Percentiles rank a stretch among this genome's conserved stretches.
Conservation (phyloP, 2,888 invertebrate species). For the Tanypteryx hageni region DNA sequence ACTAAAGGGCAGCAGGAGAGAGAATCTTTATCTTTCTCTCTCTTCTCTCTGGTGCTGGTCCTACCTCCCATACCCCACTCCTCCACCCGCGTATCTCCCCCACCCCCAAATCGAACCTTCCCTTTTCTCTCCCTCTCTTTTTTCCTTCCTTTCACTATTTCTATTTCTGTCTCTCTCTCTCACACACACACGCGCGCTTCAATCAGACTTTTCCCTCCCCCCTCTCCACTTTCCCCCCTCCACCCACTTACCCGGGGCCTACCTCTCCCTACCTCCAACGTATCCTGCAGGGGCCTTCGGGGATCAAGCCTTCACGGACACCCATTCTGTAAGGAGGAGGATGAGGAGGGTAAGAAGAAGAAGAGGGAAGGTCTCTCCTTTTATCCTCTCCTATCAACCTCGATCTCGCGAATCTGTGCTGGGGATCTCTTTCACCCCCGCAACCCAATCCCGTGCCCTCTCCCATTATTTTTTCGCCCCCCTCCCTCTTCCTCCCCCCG, state of each 20-base stretch:
- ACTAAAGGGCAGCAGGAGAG: not conserved
- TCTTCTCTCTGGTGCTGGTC: not conserved
- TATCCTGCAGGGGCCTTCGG: not conserved
- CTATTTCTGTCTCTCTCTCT: not conserved
- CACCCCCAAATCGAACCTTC: conserved; percentile 12
- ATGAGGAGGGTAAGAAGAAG: not conserved
- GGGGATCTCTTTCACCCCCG: conserved; percentile 59
- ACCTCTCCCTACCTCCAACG: not conserved
- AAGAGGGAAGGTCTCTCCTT: not conserved
- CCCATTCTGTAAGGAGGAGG: conserved; percentile 17
- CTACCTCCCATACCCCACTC: not conserved
- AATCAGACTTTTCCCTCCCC: conserved; percentile 45
- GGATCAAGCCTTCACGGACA: conserved; percentile 57
- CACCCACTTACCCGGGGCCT: not conserved
- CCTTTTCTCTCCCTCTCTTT: not conserved
- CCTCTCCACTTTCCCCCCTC: too few relatives aligned
- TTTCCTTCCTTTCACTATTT: not conserved
- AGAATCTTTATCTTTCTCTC: conserved; percentile 38
- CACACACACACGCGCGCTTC: conserved; percentile 21
- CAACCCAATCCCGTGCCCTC: conserved; percentile 53
- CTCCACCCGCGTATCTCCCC: not conserved
- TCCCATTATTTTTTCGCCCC: not conserved
- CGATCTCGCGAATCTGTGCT: conserved; percentile 63
- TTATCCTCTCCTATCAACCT: conserved; percentile 31
- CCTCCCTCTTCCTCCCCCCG: not conserved